Evolutionary conservation across 2,797 vertebrate species (phyloP).

Genomic region (Sebastes baramenuke): DNA sequence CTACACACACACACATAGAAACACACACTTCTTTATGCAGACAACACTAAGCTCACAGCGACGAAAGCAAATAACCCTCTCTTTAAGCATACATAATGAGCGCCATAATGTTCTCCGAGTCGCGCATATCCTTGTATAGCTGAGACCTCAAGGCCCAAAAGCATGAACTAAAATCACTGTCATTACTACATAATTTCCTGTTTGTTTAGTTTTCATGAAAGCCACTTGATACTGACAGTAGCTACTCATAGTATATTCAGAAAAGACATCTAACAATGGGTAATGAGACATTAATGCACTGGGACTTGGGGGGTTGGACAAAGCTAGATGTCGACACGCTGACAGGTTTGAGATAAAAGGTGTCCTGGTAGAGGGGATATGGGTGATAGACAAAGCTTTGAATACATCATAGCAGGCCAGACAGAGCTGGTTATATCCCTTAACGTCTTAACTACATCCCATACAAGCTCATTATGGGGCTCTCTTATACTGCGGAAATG

Average conservation of each 20-base stretch:
- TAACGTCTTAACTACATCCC: constrained; percentile 14
- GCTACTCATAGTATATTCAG: constrained; percentile 19
- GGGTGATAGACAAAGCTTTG: constrained; percentile 30
- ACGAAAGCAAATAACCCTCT: constrained; percentile 60
- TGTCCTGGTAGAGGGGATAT: background rate
- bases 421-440: background rate
- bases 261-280: background rate
- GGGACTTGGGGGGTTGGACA: constrained; percentile 2
- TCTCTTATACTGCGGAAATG: background rate
- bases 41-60: constrained; percentile 46
- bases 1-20: constrained; percentile 8
- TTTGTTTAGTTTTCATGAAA: constrained; percentile 48
- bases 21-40: constrained; percentile 31
- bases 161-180: constrained; percentile 37
- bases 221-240: constrained; percentile 29
- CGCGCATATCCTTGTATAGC: constrained; percentile 34
- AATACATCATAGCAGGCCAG: constrained; percentile 23
- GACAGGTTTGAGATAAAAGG: constrained; percentile 57
- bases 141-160: constrained; percentile 39
- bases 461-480: constrained; percentile 6
- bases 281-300: constrained; percentile 31
- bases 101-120: constrained; percentile 45
- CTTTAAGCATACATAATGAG: constrained; percentile 58
- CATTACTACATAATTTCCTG: constrained; percentile 55
- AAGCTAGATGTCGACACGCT: constrained; percentile 35